These are phyloP conservation scores for Silurus meridionalis DNA, from an alignment of 2,113 vertebrate genomes.

Conservation along the genomic window DNA sequence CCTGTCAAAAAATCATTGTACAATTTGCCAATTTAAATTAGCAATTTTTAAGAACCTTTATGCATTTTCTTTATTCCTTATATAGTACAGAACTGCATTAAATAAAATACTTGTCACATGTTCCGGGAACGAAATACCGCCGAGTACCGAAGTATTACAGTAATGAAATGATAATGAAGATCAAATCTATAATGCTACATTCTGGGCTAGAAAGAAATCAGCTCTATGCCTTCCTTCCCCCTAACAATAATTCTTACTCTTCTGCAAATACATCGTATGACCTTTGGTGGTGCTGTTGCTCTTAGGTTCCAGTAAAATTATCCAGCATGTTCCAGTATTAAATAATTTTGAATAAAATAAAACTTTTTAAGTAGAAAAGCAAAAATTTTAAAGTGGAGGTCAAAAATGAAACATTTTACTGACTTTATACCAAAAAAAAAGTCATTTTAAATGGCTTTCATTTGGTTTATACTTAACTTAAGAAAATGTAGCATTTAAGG, in stretches of 20 bases:
- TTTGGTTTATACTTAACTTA: neutral
- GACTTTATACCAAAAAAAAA: neutral
- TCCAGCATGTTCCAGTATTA: neutral
- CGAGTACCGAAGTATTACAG: too few species aligned
- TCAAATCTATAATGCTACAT: neutral
- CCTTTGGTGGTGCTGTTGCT: neutral
- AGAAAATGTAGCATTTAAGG: neutral
- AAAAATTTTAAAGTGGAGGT: neutral
- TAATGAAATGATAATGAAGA: neutral
- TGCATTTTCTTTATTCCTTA: too few species aligned
- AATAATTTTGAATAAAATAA: neutral
- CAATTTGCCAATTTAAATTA: too few species aligned
- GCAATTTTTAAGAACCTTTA: too few species aligned
- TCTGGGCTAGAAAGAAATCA: slow-evolving; percentile 1
- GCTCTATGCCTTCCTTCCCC: neutral
- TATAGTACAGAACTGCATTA: too few species aligned
- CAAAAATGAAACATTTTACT: neutral
- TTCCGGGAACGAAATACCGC: too few species aligned
- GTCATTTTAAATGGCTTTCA: neutral
- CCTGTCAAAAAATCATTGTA: too few species aligned
- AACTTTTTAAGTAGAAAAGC: neutral
- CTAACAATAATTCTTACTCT: neutral
- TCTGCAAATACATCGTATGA: too few species aligned
- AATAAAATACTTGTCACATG: too few species aligned
- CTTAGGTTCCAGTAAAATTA: neutral